Percentiles rank a stretch among this genome's conserved stretches.
phyloP scores from a whole-genome alignment of 2,888 invertebrate species.

The Tillus elongatus region DNA sequence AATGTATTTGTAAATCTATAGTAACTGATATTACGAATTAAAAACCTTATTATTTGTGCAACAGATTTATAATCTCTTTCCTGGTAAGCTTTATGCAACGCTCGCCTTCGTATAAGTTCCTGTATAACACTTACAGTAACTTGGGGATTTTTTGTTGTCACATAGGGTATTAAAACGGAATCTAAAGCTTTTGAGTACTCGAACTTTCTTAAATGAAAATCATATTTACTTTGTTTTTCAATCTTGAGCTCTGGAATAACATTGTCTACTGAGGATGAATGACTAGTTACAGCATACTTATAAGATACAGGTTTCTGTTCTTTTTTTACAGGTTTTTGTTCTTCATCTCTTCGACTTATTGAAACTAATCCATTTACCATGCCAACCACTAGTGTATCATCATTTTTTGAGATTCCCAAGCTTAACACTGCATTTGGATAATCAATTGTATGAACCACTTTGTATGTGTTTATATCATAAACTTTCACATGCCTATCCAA shows the following conservation, averaged over 20 bases:
- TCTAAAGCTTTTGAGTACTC: slow-evolving; percentile 75
- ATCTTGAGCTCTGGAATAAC: slow-evolving; percentile 44
- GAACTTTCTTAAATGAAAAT: slow-evolving; percentile 67
- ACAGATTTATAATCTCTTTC: slow-evolving; percentile 62
- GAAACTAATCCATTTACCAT: slow-evolving; percentile 90
- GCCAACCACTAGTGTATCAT: slow-evolving; percentile 81
- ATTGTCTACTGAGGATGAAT: slow-evolving; percentile 50
- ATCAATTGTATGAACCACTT: slow-evolving; percentile 79
- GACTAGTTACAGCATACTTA: slow-evolving; percentile 36
- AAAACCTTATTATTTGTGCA: slow-evolving; percentile 60
- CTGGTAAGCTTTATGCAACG: slow-evolving; percentile 64
- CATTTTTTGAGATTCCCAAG: slow-evolving; percentile 63
- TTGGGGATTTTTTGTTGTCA: slow-evolving; percentile 61
- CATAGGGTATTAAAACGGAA: slow-evolving; percentile 52
- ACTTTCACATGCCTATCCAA: slow-evolving; percentile 91
- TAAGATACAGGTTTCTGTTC: slow-evolving; percentile 39
- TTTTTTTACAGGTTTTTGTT: slow-evolving; percentile 36
- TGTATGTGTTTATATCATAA: slow-evolving; percentile 78
- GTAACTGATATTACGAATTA: slow-evolving; percentile 61
- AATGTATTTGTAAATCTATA: slow-evolving; percentile 64
- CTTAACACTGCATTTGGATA: slow-evolving; percentile 87
- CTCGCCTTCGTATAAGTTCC: slow-evolving; percentile 77
- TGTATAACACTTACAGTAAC: slow-evolving; percentile 71
- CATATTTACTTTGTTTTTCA: slow-evolving; percentile 50
- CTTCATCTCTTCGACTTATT: slow-evolving; percentile 66